phyloP scores from a whole-genome alignment of 2,113 vertebrate genomes.

The Numida meleagris region DNA sequence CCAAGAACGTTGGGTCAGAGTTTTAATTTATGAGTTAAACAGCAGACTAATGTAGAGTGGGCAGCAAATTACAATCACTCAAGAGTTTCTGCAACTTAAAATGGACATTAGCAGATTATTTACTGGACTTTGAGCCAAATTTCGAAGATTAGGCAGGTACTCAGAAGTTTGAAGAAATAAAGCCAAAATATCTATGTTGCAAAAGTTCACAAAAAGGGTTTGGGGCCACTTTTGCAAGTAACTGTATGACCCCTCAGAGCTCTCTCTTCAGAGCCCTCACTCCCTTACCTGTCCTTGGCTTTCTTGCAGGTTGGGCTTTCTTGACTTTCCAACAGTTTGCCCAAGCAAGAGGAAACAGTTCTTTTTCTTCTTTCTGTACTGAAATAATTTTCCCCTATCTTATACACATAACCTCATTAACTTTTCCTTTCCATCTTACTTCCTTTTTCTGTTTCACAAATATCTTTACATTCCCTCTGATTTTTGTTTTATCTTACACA shows the following conservation, averaged over 20 bases:
- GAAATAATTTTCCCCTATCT: background rate
- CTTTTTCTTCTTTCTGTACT: background rate
- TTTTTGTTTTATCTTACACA: constrained; percentile 36
- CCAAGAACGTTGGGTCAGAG: background rate
- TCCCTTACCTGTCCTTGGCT: background rate
- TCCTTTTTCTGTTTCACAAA: background rate
- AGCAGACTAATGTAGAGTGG: background rate
- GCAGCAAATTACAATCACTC: background rate
- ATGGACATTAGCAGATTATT: background rate
- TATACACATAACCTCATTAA: background rate
- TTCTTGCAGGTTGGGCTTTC: background rate
- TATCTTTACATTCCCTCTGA: background rate
- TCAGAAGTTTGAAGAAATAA: background rate
- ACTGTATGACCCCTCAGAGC: background rate
- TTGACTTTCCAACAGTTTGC: background rate
- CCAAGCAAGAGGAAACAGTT: background rate
- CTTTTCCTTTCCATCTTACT: background rate
- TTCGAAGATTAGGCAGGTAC: background rate
- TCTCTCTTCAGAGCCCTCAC: background rate
- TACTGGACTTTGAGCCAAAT: background rate
- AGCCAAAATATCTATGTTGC: background rate
- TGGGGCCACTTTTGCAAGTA: background rate
- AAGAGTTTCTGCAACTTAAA: background rate
- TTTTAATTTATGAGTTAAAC: background rate
- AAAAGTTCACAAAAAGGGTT: background rate